Base-by-base conservation (phyloP, 1,140 invertebrate genomes). In the Sitobion miscanthi region DNA sequence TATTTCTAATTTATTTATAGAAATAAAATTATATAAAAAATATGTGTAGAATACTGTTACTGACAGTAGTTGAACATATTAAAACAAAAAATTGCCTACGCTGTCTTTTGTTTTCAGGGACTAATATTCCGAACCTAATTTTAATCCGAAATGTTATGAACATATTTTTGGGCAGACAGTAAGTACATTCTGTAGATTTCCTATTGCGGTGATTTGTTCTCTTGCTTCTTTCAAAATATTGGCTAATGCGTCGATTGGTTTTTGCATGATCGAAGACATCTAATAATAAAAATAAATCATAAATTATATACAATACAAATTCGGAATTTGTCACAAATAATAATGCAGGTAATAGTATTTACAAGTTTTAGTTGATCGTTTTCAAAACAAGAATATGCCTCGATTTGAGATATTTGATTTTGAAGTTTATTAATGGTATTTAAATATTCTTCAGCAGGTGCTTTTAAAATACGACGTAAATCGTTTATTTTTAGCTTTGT, bases 191-290 rank as follows among this genome's bases (percentile, higher is more conserved):
- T 77, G 30, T 77, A 77, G 5, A 77, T 77, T 77, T 77, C 62
- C 62, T n/a, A 77, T 77, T n/a, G 5, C 14, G 5, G n/a, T 77
- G 30, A 77, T 77, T 35, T 77, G 62, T 77, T 77, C 30, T 77
- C 5, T 77, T 77, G 62, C 62, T 77, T 77, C 62, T n/a, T 77
- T 77, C n/a, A 77, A 77, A 77, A 77, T 77, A 77, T 5, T 77
- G 14, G 62, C 30, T 5, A 77, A 77, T 77, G 14, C 62, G 14
- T 77, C 30, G n/a, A 77, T 77, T 77, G 62, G 62, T 77, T 77
- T 77, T n/a, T 77, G 62, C 62, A 77, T 77, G 62, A 77, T 77
- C n/a, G 62, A 77, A n/a, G 62, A 77, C 62, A 77, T n/a, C 62
- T 77, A 77, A 77, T 77, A 77, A 77, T n/a, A n/a, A n/a, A n/a